Conservation (phyloP, 2,113 vertebrate species). For the Fulica atra region DNA sequence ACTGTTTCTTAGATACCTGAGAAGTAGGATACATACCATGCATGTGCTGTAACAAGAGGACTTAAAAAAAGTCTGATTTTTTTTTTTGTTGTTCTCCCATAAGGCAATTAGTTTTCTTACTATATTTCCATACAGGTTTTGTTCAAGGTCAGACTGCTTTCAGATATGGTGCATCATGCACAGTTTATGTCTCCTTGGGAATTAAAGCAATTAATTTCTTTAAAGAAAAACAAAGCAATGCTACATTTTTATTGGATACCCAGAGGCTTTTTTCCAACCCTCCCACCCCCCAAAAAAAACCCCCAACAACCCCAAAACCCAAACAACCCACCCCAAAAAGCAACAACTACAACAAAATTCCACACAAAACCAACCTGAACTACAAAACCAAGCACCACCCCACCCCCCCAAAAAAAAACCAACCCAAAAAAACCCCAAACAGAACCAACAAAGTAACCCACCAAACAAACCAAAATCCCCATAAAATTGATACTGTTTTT, state of each 20-base stretch:
- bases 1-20: conserved; percentile 15
- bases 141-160: background rate
- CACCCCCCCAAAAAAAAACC: too few relatives aligned
- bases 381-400: too few relatives aligned
- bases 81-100: background rate
- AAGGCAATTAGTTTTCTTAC: background rate
- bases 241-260: background rate
- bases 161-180: background rate
- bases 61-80: background rate
- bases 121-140: background rate
- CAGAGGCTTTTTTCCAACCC: background rate
- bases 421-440: too few relatives aligned
- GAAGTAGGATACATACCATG: background rate
- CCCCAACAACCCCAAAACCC: too few relatives aligned
- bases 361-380: too few relatives aligned
- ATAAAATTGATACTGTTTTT: background rate
- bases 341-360: too few relatives aligned
- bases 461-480: too few relatives aligned
- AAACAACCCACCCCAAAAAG: too few relatives aligned
- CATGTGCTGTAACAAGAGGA: background rate
- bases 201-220: background rate
- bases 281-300: too few relatives aligned
- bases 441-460: too few relatives aligned
- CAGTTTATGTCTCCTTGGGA: background rate
- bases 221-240: background rate